Evolutionary conservation across 2,113 vertebrate genomes (phyloP).

Genomic region (Polyodon spathula): DNA sequence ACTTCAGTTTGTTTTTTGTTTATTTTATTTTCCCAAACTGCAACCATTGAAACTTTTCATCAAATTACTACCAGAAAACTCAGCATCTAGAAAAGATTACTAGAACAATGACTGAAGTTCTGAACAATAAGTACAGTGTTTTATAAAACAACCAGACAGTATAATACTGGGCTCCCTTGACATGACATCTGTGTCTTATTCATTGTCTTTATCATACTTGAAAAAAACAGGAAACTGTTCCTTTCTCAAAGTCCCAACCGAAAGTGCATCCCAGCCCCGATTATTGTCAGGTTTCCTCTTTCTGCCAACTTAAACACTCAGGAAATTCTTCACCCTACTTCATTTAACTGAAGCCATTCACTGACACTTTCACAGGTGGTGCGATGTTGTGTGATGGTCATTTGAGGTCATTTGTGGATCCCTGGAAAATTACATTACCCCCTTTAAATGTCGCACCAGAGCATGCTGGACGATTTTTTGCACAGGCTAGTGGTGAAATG

Average conservation of each 20-base stretch:
- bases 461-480: too few relatives aligned
- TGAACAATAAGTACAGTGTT: not conserved
- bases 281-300: not conserved
- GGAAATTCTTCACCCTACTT: constrained; percentile 5
- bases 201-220: constrained; percentile 14
- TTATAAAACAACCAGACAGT: constrained; percentile 8
- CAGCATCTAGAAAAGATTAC: not conserved
- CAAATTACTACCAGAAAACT: constrained; percentile 9
- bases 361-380: not conserved
- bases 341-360: not conserved
- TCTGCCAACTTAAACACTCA: constrained; percentile 8
- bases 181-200: constrained; percentile 28
- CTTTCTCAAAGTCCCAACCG: constrained; percentile 8
- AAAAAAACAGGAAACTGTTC: constrained; percentile 16
- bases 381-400: not conserved
- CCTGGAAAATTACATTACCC: not conserved
- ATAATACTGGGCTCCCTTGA: constrained; percentile 16
- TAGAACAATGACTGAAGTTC: not conserved
- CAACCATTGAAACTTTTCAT: too few relatives aligned
- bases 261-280: constrained; percentile 6
- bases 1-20: too few relatives aligned
- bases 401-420: not conserved
- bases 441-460: too few relatives aligned
- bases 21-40: too few relatives aligned
- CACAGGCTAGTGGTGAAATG: too few relatives aligned